phyloP scores from a whole-genome alignment of 2,797 vertebrate species.

The Sebastes minor region DNA sequence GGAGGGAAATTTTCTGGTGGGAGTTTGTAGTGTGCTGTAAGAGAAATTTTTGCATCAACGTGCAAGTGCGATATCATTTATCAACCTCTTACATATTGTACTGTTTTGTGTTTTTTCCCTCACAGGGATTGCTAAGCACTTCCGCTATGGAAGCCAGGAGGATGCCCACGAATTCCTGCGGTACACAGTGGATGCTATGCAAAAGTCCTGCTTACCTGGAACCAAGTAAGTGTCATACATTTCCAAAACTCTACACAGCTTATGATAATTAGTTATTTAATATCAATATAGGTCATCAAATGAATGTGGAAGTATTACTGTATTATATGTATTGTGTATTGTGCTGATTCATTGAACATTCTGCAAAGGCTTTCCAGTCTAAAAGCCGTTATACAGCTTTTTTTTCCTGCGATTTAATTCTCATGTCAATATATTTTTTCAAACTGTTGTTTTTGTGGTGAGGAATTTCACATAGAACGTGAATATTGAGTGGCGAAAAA shows the following conservation, averaged over 20 bases:
- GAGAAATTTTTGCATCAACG: background rate
- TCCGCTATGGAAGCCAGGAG: slow-evolving; percentile 96
- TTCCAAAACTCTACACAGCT: background rate
- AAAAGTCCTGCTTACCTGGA: slow-evolving; percentile 95
- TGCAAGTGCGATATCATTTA: background rate
- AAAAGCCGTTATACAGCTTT: too few species aligned
- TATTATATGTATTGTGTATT: background rate
- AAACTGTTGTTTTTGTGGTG: too few species aligned
- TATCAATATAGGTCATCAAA: background rate
- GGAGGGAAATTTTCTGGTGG: slow-evolving; percentile 42
- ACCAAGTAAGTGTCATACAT: slow-evolving; percentile 86
- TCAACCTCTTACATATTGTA: background rate
- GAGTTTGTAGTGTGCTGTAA: background rate
- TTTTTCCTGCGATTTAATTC: background rate
- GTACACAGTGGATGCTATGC: slow-evolving; percentile 97
- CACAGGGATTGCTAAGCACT: slow-evolving; percentile 95
- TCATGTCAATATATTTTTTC: too few species aligned
- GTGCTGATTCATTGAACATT: background rate
- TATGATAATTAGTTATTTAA: background rate
- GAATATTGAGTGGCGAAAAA: too few species aligned
- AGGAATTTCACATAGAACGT: too few species aligned
- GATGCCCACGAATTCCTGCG: slow-evolving; percentile 97
- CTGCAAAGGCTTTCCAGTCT: background rate
- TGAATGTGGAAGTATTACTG: background rate
- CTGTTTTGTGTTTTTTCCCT: slow-evolving; percentile 7